Conservation (phyloP, 2,113 vertebrate species). For the Phylloscopus trochiloides region DNA sequence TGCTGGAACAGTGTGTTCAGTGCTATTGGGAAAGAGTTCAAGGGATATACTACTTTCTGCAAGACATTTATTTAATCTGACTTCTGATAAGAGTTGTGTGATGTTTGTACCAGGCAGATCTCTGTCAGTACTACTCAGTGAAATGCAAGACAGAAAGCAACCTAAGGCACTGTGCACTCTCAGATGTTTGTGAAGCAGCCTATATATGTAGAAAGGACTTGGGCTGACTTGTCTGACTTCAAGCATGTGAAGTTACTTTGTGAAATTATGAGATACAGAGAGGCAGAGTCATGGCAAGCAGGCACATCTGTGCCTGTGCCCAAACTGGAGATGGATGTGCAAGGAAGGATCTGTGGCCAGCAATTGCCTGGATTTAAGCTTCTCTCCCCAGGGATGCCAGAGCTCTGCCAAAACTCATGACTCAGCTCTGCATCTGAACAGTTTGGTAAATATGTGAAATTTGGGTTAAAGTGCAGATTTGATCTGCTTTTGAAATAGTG, state of each 20-base stretch:
- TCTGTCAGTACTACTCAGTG: background rate
- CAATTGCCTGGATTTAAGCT: background rate
- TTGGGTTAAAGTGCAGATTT: background rate
- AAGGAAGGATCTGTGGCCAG: background rate
- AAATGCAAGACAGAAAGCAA: background rate
- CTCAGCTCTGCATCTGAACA: background rate
- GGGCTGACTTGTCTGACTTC: background rate
- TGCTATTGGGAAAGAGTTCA: background rate
- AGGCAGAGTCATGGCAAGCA: background rate
- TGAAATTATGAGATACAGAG: background rate
- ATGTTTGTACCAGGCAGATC: background rate
- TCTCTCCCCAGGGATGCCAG: background rate
- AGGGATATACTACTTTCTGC: background rate
- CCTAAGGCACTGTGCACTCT: background rate
- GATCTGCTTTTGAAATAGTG: background rate
- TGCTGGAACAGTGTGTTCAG: slow-evolving; percentile 12
- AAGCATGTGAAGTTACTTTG: background rate
- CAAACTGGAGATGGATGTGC: background rate
- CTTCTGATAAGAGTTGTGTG: slow-evolving; percentile 28
- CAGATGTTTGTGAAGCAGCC: background rate
- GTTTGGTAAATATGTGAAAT: background rate
- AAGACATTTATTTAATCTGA: slow-evolving; percentile 18
- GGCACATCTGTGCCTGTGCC: background rate
- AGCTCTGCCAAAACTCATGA: background rate
- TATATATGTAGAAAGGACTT: background rate